Evolutionary conservation across 64 coral and sea anemone genomes (phyloP).

Genomic region (Porites australiensis): DNA sequence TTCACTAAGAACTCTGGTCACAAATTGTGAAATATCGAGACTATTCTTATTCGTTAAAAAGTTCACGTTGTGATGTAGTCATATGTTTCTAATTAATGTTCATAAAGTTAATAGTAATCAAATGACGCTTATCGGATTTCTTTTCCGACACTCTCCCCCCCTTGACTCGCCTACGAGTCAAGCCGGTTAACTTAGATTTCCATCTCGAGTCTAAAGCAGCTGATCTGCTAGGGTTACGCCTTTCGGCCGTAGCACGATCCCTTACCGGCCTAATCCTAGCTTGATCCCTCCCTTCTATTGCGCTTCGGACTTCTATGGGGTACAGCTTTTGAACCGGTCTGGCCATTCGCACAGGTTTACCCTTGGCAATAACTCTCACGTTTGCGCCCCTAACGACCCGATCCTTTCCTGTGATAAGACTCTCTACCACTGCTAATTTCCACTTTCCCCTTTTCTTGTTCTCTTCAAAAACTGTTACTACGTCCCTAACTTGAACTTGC

Average conservation of each 20-base stretch:
- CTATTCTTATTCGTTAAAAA: too few relatives aligned
- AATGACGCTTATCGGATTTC: too few relatives aligned
- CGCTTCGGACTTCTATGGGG: slow-evolving; percentile 14
- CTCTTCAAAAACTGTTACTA: slow-evolving; percentile 10
- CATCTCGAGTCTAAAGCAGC: slow-evolving; percentile 22
- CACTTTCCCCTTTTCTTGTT: slow-evolving; percentile 13
- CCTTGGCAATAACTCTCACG: slow-evolving; percentile 9
- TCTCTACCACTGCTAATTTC: slow-evolving; percentile 57
- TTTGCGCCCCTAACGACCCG: slow-evolving; percentile 25
- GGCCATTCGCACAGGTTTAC: not conserved
- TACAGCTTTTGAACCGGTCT: slow-evolving; percentile 46
- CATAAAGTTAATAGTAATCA: too few relatives aligned
- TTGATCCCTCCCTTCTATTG: not conserved
- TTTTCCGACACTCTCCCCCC: slow-evolving; percentile 63
- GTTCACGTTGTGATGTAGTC: too few relatives aligned
- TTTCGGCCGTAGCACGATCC: not conserved
- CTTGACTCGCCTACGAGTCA: slow-evolving; percentile 61
- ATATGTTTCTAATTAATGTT: too few relatives aligned
- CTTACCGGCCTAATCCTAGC: not conserved
- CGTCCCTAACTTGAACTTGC: not conserved
- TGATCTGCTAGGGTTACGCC: not conserved
- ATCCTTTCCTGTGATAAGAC: slow-evolving; percentile 40
- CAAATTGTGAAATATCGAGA: too few relatives aligned
- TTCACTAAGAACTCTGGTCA: too few relatives aligned
- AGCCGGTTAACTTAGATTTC: slow-evolving; percentile 30